Conservation (phyloP, 2,888 invertebrate genomes). For the Ceraclea dissimilis region DNA sequence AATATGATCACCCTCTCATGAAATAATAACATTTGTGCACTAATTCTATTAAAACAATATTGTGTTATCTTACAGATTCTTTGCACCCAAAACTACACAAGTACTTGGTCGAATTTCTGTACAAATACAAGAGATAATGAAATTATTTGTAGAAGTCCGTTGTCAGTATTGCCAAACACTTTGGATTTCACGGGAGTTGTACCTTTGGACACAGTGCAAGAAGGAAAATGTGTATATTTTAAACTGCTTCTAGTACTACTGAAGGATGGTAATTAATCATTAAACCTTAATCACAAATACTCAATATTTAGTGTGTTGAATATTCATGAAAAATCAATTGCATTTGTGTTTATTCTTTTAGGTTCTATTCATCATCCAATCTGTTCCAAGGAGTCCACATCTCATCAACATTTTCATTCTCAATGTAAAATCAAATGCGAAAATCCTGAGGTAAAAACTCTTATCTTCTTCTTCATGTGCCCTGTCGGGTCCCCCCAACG, state of each 20-base stretch:
- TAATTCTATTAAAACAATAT: not conserved
- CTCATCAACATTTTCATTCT: slow-evolving; percentile 35
- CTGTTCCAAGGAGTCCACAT: slow-evolving; percentile 31
- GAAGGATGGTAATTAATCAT: not conserved
- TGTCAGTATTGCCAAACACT: slow-evolving; percentile 33
- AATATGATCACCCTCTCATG: not conserved
- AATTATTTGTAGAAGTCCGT: slow-evolving; percentile 33
- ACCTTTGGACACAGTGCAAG: slow-evolving; percentile 29
- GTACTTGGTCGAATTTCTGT: slow-evolving; percentile 42
- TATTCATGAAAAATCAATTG: too few species aligned
- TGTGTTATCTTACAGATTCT: slow-evolving; percentile 32
- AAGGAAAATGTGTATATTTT: slow-evolving; percentile 37
- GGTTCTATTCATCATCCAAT: slow-evolving; percentile 37
- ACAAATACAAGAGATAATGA: slow-evolving; percentile 38
- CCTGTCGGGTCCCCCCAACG: too few species aligned
- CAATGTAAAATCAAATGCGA: slow-evolving; percentile 42
- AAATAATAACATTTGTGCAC: not conserved
- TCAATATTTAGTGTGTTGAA: not conserved
- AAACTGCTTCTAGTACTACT: not conserved
- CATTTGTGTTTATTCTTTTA: too few species aligned
- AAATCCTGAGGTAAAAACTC: slow-evolving; percentile 33
- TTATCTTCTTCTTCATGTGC: too few species aligned
- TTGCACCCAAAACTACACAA: slow-evolving; percentile 33
- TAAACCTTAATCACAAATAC: too few species aligned
- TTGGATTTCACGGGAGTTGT: slow-evolving; percentile 38